Conservation (phyloP, 2,888 invertebrate genomes). For the Drosophila atroscutellata region DNA sequence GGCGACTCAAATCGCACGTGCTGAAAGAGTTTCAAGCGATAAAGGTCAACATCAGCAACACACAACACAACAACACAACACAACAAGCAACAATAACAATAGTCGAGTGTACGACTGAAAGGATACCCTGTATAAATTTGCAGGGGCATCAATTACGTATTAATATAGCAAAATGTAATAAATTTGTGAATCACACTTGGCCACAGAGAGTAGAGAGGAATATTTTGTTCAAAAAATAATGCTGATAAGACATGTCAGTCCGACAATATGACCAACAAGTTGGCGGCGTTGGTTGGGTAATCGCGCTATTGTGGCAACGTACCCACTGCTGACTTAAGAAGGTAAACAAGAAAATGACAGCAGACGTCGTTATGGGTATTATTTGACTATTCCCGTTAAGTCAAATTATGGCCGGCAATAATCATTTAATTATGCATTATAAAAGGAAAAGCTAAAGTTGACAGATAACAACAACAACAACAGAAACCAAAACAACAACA, state of each 20-base stretch:
- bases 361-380: constrained; percentile 21
- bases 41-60: constrained; percentile 48
- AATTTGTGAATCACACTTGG: constrained; percentile 21
- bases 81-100: constrained; percentile 4
- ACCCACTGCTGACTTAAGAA: constrained; percentile 30
- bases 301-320: constrained; percentile 26
- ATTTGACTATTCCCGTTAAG: constrained; percentile 28
- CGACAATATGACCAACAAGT: constrained; percentile 19
- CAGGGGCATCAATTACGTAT: not conserved
- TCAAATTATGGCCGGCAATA: constrained; percentile 33
- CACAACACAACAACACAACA: constrained; percentile 25
- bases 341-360: constrained; percentile 31
- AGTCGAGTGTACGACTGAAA: not conserved
- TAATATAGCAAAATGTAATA: not conserved
- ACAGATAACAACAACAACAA: not conserved
- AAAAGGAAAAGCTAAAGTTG: constrained; percentile 1
- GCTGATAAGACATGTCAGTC: constrained; percentile 50
- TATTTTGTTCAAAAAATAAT: constrained; percentile 6
- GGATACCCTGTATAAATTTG: not conserved
- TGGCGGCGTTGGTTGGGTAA: not conserved
- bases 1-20: constrained; percentile 60
- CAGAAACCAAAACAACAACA: not conserved
- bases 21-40: constrained; percentile 49
- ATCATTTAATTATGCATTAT: constrained; percentile 19
- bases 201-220: not conserved